phyloP scores from a whole-genome alignment of 2,888 invertebrate species.

The Salticus scenicus region DNA sequence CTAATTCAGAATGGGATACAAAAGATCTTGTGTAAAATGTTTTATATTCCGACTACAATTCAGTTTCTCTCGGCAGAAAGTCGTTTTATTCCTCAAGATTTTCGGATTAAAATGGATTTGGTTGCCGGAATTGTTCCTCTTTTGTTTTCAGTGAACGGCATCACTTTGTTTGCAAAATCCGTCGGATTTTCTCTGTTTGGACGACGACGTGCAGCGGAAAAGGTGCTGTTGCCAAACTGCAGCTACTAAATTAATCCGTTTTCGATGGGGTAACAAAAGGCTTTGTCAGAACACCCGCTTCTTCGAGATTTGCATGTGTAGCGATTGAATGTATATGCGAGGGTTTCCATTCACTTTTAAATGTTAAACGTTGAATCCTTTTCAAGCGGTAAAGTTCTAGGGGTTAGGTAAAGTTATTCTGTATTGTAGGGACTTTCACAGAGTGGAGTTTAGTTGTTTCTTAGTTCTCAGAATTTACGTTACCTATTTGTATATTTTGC shows the following conservation, averaged over 20 bases:
- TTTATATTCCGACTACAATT: neutral
- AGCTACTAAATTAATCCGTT: neutral
- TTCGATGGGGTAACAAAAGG: neutral
- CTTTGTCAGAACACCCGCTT: neutral
- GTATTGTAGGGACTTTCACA: neutral
- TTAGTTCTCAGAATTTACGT: too few species aligned
- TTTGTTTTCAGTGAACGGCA: neutral
- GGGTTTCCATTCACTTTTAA: neutral
- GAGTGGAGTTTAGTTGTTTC: too few species aligned
- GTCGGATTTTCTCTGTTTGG: neutral
- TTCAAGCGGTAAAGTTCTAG: neutral
- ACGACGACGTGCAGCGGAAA: neutral
- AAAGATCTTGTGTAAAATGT: neutral
- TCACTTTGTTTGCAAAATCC: conserved; percentile 1
- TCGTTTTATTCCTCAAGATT: neutral
- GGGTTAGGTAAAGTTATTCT: neutral
- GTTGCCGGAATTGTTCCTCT: neutral
- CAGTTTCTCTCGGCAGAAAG: conserved; percentile 21
- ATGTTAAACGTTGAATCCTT: neutral
- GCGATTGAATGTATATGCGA: neutral
- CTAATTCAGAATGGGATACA: neutral
- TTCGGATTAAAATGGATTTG: neutral
- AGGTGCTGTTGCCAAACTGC: neutral
- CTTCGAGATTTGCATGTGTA: conserved; percentile 1
- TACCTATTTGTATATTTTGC: too few species aligned